Conservation (phyloP, 2,888 invertebrate species). For the Mystacides longicornis region DNA sequence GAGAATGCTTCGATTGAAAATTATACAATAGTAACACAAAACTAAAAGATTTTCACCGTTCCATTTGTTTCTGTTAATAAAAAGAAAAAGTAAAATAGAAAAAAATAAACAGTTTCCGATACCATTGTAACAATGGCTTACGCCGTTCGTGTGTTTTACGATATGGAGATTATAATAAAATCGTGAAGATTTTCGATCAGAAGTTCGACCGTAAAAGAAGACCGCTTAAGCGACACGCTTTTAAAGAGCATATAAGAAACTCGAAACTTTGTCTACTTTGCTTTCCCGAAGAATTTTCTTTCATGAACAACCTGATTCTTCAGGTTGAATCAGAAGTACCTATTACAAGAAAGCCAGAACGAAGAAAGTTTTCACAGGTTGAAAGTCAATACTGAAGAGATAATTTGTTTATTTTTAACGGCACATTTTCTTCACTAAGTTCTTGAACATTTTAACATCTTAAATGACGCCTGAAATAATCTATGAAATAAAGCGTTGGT, state of each 20-base stretch:
- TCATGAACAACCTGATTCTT: background rate
- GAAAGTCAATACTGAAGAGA: background rate
- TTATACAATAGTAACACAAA: too few species aligned
- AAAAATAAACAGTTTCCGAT: background rate
- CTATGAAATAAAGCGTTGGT: too few species aligned
- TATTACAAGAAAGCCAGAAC: background rate
- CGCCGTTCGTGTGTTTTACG: background rate
- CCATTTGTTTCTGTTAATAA: too few species aligned
- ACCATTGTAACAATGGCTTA: background rate
- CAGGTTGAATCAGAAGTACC: background rate
- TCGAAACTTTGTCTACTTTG: background rate
- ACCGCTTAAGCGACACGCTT: background rate
- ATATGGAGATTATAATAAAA: conserved; percentile 8
- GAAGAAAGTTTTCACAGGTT: too few species aligned
- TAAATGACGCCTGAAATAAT: too few species aligned
- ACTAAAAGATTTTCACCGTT: too few species aligned
- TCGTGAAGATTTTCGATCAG: conserved; percentile 22
- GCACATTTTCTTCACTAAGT: background rate
- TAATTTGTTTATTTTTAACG: background rate
- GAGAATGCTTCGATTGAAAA: too few species aligned
- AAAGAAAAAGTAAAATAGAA: background rate
- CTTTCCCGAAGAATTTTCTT: background rate
- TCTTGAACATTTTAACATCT: too few species aligned
- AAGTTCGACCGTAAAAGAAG: conserved; percentile 19
- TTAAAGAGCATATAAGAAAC: background rate